phyloP scores from a whole-genome alignment of 2,113 vertebrate genomes.

The Oryzias curvinotus region DNA sequence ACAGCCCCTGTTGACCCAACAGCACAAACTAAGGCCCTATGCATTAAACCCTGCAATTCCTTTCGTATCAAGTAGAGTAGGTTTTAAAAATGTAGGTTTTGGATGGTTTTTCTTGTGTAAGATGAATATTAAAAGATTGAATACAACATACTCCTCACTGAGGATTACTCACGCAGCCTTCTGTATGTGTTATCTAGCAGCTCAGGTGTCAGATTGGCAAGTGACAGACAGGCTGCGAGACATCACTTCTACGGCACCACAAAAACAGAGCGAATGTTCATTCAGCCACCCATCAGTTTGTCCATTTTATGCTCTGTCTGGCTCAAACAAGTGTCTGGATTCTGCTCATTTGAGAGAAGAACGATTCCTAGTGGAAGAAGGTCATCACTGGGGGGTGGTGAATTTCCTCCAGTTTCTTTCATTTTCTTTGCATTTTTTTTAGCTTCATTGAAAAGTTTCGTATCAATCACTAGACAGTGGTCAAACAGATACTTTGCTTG shows the following conservation, averaged over 20 bases:
- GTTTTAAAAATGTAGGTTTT: no score
- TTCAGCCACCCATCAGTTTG: neutral
- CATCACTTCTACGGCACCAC: constrained; percentile 4
- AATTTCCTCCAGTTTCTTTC: neutral
- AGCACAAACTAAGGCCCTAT: no score
- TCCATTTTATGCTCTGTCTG: neutral
- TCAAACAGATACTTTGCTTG: no score
- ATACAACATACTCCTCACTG: neutral
- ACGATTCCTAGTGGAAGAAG: neutral
- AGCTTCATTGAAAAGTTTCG: no score
- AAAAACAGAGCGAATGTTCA: constrained; percentile 2
- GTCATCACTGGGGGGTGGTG: neutral
- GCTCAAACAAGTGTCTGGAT: neutral
- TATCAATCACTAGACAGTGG: no score
- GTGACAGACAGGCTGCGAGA: constrained; percentile 32
- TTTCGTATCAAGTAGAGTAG: no score
- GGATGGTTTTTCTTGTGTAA: no score
- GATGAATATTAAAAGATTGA: no score
- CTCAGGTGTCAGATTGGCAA: constrained; percentile 30
- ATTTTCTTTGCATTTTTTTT: neutral
- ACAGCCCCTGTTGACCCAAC: no score
- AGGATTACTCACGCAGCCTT: neutral
- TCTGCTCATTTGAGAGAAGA: neutral
- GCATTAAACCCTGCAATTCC: no score
- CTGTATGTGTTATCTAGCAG: constrained; percentile 26